phyloP scores from a whole-genome alignment of 53 echinoderm and acorn worm species.

The Apostichopus leukothele region DNA sequence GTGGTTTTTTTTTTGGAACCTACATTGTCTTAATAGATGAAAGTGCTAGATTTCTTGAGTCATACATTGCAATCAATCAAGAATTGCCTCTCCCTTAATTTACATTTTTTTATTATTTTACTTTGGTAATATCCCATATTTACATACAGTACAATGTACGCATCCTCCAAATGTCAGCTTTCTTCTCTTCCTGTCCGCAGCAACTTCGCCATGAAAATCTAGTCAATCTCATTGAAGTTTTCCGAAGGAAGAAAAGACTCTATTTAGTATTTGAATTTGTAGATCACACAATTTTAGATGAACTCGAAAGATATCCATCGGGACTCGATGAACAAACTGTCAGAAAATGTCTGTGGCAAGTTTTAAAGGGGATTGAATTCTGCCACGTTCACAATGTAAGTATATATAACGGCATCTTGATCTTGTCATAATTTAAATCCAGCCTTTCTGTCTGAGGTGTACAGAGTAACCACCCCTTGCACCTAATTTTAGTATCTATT shows the following conservation, averaged over 20 bases:
- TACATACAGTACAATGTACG: too few relatives aligned
- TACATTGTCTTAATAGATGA: too few relatives aligned
- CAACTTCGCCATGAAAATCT: constrained; percentile 98
- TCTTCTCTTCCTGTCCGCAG: constrained; percentile 52
- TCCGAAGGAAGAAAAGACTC: constrained; percentile 93
- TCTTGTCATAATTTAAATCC: too few relatives aligned
- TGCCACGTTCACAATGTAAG: constrained; percentile 98
- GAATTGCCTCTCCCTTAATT: not conserved
- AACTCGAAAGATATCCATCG: constrained; percentile 84
- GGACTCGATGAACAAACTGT: constrained; percentile 89
- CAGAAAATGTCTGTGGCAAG: constrained; percentile 93
- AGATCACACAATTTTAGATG: constrained; percentile 96
- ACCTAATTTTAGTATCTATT: too few relatives aligned
- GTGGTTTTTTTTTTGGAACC: too few relatives aligned
- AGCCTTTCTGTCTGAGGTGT: too few relatives aligned
- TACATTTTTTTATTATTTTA: not conserved
- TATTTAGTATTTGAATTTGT: constrained; percentile 99
- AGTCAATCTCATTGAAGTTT: constrained; percentile 96
- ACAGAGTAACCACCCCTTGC: too few relatives aligned
- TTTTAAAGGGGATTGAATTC: constrained; percentile 93
- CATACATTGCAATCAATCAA: not conserved
- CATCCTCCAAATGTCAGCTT: not conserved
- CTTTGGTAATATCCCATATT: too few relatives aligned
- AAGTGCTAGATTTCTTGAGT: not conserved
- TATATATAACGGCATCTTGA: not conserved